Base-by-base conservation (phyloP, 1,140 invertebrate species). In the Papilio polytes region DNA sequence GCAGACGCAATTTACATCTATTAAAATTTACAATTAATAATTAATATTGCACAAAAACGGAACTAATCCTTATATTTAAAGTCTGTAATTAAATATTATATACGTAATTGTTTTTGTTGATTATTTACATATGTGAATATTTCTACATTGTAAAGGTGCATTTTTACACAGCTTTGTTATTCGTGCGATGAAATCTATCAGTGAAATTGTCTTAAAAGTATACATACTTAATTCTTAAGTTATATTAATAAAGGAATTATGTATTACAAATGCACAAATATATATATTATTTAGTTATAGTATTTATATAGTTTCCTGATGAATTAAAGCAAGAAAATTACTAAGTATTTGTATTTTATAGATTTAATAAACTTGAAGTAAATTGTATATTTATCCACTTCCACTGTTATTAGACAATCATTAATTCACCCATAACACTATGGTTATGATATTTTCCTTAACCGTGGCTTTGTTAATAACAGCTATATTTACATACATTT, bases 31-130 rank as follows among this genome's bases (percentile, higher is more conserved):
- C 59, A 70, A 77, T 77, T 73, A 79, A 82, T 53, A 72, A 81
- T 83, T 87, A 89, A 84, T 89, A 90, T 90, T 90, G 89, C 89
- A 90, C 89, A 84, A 78, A 73, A 84, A 70, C 13, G 63, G 26
- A 70, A 70, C 63, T 70, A 70, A 13, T 18, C 26, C 63, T 31
- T 36, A 6, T 66, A 26, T 31, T 66, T 12, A 15, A 22, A 22
- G 3, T 26, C 13, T 26, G 22, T 31, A 13, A 63, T 63, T 63
- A 63, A 63, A 63, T 26, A 66, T 59, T 59, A 26, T 22, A 22
- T 63, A 59, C n/a, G 6, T n/a, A 59, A 20, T 63, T 8, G 26
- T 36, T 31, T 31, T 31, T 31, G 36, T 66, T 15, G 63, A 0
- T 26, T 66, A 66, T 66, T 66, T 70, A 70, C 63, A 70, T 66